phyloP scores from a whole-genome alignment of 2,797 vertebrate species.

The Ptychadena robeensis region DNA sequence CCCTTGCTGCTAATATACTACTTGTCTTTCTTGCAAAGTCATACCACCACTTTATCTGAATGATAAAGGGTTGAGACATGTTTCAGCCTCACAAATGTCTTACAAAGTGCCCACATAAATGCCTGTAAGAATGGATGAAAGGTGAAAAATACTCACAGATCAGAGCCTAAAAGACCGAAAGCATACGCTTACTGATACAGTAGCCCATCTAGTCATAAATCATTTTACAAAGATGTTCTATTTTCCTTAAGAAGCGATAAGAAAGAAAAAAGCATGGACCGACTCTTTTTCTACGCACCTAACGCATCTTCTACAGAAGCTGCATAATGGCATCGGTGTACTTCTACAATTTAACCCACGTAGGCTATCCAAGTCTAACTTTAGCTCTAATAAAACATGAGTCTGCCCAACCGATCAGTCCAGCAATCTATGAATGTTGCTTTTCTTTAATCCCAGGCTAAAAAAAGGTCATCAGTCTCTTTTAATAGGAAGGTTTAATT shows the following conservation, averaged over 20 bases:
- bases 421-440: no score
- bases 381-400: background rate
- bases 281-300: constrained; percentile 34
- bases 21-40: background rate
- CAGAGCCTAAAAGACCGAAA: constrained; percentile 38
- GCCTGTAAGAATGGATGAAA: constrained; percentile 40
- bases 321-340: constrained; percentile 34
- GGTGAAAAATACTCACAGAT: constrained; percentile 46
- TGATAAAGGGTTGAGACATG: constrained; percentile 32
- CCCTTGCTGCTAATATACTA: background rate
- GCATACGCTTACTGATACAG: constrained; percentile 32
- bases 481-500: no score
- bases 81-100: constrained; percentile 43
- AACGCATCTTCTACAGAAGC: constrained; percentile 39
- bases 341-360: constrained; percentile 24
- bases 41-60: constrained; percentile 26
- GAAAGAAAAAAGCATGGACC: constrained; percentile 44
- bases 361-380: background rate
- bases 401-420: no score
- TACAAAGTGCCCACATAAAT: constrained; percentile 51
- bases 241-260: constrained; percentile 33
- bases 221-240: constrained; percentile 47
- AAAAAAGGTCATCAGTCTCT: no score
- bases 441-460: no score
- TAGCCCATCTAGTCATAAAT: constrained; percentile 40